Percentiles rank a stretch among this genome's conserved stretches.
phyloP scores from a whole-genome alignment of 2,888 invertebrate genomes.

The Apomyelois bistriatella region DNA sequence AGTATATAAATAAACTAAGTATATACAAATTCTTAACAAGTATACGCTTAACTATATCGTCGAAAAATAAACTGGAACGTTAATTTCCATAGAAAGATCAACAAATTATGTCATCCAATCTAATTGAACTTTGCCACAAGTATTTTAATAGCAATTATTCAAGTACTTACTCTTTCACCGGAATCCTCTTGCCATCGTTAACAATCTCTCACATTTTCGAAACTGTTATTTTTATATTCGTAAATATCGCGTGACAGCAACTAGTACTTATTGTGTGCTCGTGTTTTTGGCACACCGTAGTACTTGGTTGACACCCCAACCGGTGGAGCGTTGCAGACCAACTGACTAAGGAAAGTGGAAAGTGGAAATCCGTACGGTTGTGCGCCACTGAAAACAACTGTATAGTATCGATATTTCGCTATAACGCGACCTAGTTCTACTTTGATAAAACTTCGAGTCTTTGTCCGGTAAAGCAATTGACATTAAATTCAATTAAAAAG shows the following conservation, averaged over 20 bases:
- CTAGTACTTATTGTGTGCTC: conserved; percentile 11
- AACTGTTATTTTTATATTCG: conserved; percentile 16
- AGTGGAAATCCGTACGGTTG: conserved; percentile 45
- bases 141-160: conserved; percentile 11
- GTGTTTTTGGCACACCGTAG: conserved; percentile 8
- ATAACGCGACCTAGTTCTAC: neutral
- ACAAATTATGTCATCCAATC: neutral
- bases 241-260: conserved; percentile 20
- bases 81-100: conserved; percentile 5
- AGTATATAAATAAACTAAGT: too few relatives aligned
- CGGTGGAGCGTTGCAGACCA: conserved; percentile 37
- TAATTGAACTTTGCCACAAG: neutral
- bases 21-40: too few relatives aligned
- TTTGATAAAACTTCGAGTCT: too few relatives aligned
- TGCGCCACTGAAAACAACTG: conserved; percentile 27
- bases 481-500: too few relatives aligned
- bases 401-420: conserved; percentile 19
- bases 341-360: conserved; percentile 49
- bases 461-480: too few relatives aligned
- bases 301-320: conserved; percentile 23
- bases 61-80: neutral
- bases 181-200: conserved; percentile 26
- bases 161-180: conserved; percentile 31
- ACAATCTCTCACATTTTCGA: conserved; percentile 37
- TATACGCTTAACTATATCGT: too few relatives aligned